A percentile compares a stretch with the other conserved stretches of the same genome.
These are phyloP conservation scores for Meloidogyne chitwoodi DNA, from an alignment of 1,140 invertebrate genomes.

Conservation along the genomic window DNA sequence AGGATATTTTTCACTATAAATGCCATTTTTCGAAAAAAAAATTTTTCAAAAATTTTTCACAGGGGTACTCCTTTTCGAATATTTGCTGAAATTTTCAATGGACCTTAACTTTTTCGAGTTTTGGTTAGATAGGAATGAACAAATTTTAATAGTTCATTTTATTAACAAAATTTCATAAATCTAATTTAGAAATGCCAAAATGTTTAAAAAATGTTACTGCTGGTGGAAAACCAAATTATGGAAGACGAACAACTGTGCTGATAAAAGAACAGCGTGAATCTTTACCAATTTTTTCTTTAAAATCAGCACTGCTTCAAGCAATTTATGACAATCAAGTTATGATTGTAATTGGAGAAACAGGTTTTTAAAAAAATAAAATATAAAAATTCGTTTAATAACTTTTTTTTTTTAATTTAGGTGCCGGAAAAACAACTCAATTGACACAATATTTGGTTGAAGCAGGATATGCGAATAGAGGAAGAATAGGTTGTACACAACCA, in stretches of 20 bases:
- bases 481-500: slow-evolving; percentile 96
- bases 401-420: slow-evolving; percentile 65
- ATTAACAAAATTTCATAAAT: too few species aligned
- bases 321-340: slow-evolving; percentile 94
- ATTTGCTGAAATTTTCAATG: too few species aligned
- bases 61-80: too few species aligned
- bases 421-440: slow-evolving; percentile 98
- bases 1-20: too few species aligned
- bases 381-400: too few species aligned
- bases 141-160: too few species aligned
- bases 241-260: slow-evolving; percentile 84
- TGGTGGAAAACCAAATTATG: slow-evolving; percentile 92
- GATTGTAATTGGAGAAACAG: slow-evolving; percentile 98
- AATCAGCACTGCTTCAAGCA: slow-evolving; percentile 85
- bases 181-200: too few species aligned
- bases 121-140: too few species aligned
- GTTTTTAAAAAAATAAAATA: too few species aligned
- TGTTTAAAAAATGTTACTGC: slow-evolving; percentile 99
- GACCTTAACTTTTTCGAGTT: too few species aligned
- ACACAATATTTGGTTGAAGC: slow-evolving; percentile 96
- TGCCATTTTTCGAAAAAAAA: too few species aligned
- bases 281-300: slow-evolving; percentile 89
- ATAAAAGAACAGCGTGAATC: slow-evolving; percentile 92
- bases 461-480: slow-evolving; percentile 83
- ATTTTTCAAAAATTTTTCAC: too few species aligned